Evolutionary conservation across 2,797 vertebrate genomes (phyloP).

Genomic region (Steatocranus sp.): DNA sequence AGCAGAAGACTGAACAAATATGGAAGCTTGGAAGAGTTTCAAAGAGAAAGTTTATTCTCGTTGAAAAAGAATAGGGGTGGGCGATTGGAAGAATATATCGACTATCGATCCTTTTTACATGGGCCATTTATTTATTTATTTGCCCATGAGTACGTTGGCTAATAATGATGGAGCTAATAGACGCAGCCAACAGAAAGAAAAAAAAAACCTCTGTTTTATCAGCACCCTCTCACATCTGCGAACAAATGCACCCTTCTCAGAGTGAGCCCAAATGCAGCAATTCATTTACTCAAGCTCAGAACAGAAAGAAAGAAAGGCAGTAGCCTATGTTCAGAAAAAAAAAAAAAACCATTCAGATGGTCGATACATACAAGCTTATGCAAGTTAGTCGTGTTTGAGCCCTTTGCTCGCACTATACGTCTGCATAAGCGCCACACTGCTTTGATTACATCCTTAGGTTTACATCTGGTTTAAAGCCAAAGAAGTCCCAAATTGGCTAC

Average conservation of each 20-base stretch:
- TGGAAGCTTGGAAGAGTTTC: not conserved
- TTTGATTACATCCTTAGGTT: not conserved
- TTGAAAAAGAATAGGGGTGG: not conserved
- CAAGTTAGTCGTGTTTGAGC: not conserved
- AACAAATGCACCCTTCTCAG: not conserved
- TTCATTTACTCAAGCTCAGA: not conserved
- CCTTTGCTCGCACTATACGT: not conserved
- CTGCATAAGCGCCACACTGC: not conserved
- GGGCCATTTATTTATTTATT: not conserved
- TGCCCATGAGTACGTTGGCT: not conserved
- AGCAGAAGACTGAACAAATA: not conserved
- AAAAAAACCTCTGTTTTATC: not conserved
- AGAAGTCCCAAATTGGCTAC: not conserved
- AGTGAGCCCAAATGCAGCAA: not conserved
- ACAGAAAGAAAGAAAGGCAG: not conserved
- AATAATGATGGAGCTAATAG: not conserved
- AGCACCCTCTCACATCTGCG: not conserved
- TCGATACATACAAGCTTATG: not conserved
- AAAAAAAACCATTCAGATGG: not conserved
- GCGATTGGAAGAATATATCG: not conserved
- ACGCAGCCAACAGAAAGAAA: not conserved
- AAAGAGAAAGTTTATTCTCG: not conserved
- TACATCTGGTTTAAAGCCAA: not conserved
- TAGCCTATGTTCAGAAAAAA: not conserved
- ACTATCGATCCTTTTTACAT: not conserved